Percentiles rank a stretch among this genome's conserved stretches.
Evolutionary conservation across 2,888 invertebrate species (phyloP).

Genomic region (Dysmachus trigonus): DNA sequence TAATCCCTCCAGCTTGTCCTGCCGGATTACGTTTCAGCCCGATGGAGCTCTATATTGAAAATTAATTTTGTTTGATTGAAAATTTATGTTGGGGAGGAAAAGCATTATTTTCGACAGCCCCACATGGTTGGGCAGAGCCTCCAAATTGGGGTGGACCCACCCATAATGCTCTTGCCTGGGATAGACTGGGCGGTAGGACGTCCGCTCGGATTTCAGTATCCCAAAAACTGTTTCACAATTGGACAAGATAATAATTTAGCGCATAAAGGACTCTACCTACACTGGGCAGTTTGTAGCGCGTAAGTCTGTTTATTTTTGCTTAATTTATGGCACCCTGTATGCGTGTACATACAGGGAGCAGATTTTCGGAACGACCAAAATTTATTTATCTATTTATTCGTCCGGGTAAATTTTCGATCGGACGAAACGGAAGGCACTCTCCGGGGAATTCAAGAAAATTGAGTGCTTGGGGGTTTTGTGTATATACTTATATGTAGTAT

Average conservation of each 20-base stretch:
- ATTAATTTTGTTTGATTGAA: constrained; percentile 25
- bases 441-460: neutral
- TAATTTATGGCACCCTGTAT: neutral
- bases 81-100: constrained; percentile 3
- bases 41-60: neutral
- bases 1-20: neutral
- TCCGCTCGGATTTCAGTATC: neutral
- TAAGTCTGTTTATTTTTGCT: neutral
- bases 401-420: neutral
- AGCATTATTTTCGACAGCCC: neutral
- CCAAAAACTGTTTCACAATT: neutral
- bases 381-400: neutral
- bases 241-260: neutral
- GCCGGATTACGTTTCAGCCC: neutral
- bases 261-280: neutral
- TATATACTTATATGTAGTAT: no score
- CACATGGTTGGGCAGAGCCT: neutral
- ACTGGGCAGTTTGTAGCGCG: neutral
- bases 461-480: neutral
- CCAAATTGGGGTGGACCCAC: neutral
- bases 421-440: neutral
- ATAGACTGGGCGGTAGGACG: neutral
- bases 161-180: neutral
- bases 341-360: neutral
- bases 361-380: neutral